These are phyloP conservation scores for Nibea albiflora DNA, from an alignment of 2,113 vertebrate genomes.

Conservation along the genomic window DNA sequence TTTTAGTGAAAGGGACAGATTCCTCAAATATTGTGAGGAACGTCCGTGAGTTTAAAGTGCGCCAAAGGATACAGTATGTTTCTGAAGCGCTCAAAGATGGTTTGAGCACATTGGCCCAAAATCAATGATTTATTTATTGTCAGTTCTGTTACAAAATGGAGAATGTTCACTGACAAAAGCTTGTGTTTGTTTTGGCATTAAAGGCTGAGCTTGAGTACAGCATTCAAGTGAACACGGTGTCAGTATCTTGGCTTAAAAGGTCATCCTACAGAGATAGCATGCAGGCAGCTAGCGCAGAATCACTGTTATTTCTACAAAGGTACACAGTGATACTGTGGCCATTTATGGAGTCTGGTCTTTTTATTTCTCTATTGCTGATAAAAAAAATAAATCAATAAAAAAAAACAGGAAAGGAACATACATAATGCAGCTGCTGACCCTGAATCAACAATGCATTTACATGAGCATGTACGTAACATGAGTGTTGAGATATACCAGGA, in stretches of 20 bases:
- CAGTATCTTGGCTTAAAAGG: constrained; percentile 41
- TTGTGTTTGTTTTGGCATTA: constrained; percentile 27
- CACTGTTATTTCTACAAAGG: constrained; percentile 12
- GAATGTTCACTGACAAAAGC: constrained; percentile 17
- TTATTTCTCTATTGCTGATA: neutral
- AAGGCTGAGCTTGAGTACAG: neutral
- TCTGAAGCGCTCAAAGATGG: neutral
- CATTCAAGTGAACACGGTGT: constrained; percentile 22
- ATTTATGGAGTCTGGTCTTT: neutral
- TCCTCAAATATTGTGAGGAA: neutral
- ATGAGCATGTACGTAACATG: neutral
- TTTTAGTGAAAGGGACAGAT: constrained; percentile 1
- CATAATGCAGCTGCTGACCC: neutral
- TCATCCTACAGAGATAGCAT: constrained; percentile 24
- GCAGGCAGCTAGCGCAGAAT: neutral
- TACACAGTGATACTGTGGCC: neutral
- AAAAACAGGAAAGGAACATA: neutral
- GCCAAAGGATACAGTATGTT: neutral
- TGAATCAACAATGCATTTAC: neutral
- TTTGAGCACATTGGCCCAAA: neutral
- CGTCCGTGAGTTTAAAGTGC: neutral
- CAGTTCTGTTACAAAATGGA: neutral
- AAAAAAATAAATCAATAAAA: neutral
- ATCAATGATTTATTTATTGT: constrained; percentile 16
- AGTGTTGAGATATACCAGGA: no score